Base-by-base conservation (phyloP, 2,113 vertebrate genomes). In the Dicrurus megarhynchus region DNA sequence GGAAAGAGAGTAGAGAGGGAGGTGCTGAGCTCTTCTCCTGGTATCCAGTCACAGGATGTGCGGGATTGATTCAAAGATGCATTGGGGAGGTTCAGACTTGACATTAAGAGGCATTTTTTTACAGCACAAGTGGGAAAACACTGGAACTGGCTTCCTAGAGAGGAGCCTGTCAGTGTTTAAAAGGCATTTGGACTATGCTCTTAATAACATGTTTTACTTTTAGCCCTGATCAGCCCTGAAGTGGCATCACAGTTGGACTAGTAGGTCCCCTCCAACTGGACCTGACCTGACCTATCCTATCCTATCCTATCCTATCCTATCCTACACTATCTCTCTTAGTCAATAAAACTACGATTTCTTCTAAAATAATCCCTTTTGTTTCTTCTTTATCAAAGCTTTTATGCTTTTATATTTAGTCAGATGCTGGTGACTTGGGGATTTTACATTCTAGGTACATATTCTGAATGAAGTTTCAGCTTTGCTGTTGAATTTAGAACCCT, bases 1-100 rank as follows among this genome's bases (percentile, higher is more conserved):
- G 30, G 18, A 76, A 26, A 14, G 21, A 9, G 28, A n/a, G 7
- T 10, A 16, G 26, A 2, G 1, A 50, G 9, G 30, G 5, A 52
- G 2, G 3, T 57, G 53, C 5, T 87, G 49, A 55, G 6, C 8
- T 77, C 24, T 59, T 49, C 30, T 69, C 16, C 46, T 59, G 4
- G 8, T 37, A 37, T 56, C 13, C 24, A 35, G 13, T 32, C 35
- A 41, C 10, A 57, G 21, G 12, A 73, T 0, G 0, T 1, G 3
- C 42, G 33, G 17, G 11, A 69, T 55, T 21, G 13, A 8, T 64
- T 59, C 75, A 44, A n/a, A 69, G 8, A 9, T 74, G 22, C 8
- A 4, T 9, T 7, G 7, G 3, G 13, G 2, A 84, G 7, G 39
- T 47, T 90, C 30, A 63, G 30, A 47, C 10, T 65, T 13, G 3